Evolutionary conservation across 2,113 vertebrate genomes (phyloP).

Genomic region (Neolamprologus variostigma): DNA sequence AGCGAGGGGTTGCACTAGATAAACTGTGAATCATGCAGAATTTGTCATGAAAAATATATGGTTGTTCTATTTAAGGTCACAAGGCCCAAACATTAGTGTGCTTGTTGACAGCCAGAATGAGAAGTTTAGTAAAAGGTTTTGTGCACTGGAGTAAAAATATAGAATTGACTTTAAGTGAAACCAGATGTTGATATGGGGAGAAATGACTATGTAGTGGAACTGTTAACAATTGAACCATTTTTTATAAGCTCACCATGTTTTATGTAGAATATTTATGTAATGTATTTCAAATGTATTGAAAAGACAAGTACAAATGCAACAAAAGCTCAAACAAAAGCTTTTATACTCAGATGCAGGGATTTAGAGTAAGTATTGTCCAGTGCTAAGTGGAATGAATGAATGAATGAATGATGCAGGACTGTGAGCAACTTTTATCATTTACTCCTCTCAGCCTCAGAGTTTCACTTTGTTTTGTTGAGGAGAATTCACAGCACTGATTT

Average conservation of each 20-base stretch:
- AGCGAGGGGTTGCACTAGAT: not conserved
- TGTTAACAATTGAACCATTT: not conserved
- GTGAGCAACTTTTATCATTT: not conserved
- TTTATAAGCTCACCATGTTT: not conserved
- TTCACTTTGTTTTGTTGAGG: not conserved
- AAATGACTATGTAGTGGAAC: not conserved
- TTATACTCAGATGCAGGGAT: not conserved
- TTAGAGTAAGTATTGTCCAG: not conserved
- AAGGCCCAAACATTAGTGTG: not conserved
- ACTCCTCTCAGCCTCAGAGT: not conserved
- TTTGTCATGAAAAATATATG: not conserved
- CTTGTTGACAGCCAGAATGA: not conserved
- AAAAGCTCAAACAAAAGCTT: not conserved
- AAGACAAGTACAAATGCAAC: not conserved
- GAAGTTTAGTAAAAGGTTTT: not conserved
- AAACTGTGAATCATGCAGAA: not conserved
- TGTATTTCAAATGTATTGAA: not conserved
- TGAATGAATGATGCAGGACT: not conserved
- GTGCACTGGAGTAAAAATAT: not conserved
- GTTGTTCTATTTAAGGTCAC: not conserved
- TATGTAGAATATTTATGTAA: not conserved
- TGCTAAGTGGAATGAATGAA: not conserved
- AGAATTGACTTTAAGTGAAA: not conserved
- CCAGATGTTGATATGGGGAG: not conserved
- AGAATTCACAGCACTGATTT: not conserved